Conservation (phyloP, 1,140 invertebrate genomes). For the Drosophila neocordata region DNA sequence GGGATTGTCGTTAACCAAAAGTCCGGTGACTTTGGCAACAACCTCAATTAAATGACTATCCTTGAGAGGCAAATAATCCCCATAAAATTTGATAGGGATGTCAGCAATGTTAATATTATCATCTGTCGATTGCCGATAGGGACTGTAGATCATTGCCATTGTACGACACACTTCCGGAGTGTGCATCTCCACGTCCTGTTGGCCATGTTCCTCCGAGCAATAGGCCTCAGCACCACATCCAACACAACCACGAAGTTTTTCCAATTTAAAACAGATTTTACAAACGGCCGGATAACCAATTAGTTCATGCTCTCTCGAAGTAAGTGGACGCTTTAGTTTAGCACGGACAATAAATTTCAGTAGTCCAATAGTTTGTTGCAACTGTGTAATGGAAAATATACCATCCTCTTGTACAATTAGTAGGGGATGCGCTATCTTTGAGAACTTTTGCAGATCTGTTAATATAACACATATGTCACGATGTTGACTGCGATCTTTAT, state of each 20-base stretch:
- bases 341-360: constrained; percentile 37
- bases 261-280: constrained; percentile 42
- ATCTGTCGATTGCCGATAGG: constrained; percentile 25
- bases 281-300: constrained; percentile 53
- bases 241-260: constrained; percentile 14
- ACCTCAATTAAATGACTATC: constrained; percentile 33
- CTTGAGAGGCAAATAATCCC: background rate
- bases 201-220: constrained; percentile 43
- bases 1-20: constrained; percentile 18
- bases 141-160: constrained; percentile 42
- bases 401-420: constrained; percentile 7
- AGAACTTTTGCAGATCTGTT: constrained; percentile 18
- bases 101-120: constrained; percentile 12
- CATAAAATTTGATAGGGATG: background rate
- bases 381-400: background rate
- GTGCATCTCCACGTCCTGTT: constrained; percentile 20
- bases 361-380: constrained; percentile 44
- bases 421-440: constrained; percentile 41
- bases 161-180: constrained; percentile 38
- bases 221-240: constrained; percentile 51
- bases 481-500: constrained; percentile 39
- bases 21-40: constrained; percentile 26
- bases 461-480: constrained; percentile 39
- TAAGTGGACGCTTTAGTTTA: constrained; percentile 34
- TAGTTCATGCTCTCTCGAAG: constrained; percentile 46